Percentiles rank a stretch among this genome's conserved stretches.
Evolutionary conservation across 2,888 invertebrate species (phyloP).

Genomic region (Pyrrhia umbra): DNA sequence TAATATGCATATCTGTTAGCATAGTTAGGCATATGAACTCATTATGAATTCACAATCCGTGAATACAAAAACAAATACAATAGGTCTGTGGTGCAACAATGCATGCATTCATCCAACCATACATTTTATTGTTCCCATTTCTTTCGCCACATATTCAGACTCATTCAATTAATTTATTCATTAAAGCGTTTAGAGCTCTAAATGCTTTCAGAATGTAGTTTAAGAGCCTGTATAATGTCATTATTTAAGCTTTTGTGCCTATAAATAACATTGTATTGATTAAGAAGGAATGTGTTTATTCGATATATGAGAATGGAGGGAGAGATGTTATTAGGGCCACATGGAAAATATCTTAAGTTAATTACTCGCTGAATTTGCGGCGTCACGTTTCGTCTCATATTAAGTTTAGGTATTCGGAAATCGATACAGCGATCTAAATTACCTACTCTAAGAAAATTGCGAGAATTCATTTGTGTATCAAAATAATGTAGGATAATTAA

Average conservation of each 20-base stretch:
- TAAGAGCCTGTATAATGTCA: conserved; percentile 29
- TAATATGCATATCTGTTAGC: background rate
- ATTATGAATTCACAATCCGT: conserved; percentile 71
- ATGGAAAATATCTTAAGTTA: conserved; percentile 8
- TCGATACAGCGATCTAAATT: no score
- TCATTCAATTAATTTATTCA: conserved; percentile 67
- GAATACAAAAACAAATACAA: conserved; percentile 67
- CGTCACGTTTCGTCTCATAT: conserved; percentile 10
- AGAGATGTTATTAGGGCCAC: background rate
- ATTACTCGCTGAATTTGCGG: background rate
- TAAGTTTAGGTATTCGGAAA: background rate
- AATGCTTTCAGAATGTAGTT: conserved; percentile 26
- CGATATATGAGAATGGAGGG: background rate
- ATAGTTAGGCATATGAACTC: conserved; percentile 61
- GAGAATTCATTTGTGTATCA: no score
- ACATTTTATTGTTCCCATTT: conserved; percentile 61
- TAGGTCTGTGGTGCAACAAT: conserved; percentile 75
- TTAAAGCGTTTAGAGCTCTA: conserved; percentile 53
- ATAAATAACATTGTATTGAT: conserved; percentile 28
- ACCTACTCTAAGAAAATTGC: conserved; percentile 1
- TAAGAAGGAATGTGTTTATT: conserved; percentile 18
- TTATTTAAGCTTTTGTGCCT: conserved; percentile 29
- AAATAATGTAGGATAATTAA: no score
- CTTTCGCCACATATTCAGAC: conserved; percentile 62
- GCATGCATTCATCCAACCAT: conserved; percentile 73